A percentile compares a stretch with the other conserved stretches of the same genome.
Conservation (phyloP, 2,113 vertebrate genomes). For the Siniperca chuatsi region DNA sequence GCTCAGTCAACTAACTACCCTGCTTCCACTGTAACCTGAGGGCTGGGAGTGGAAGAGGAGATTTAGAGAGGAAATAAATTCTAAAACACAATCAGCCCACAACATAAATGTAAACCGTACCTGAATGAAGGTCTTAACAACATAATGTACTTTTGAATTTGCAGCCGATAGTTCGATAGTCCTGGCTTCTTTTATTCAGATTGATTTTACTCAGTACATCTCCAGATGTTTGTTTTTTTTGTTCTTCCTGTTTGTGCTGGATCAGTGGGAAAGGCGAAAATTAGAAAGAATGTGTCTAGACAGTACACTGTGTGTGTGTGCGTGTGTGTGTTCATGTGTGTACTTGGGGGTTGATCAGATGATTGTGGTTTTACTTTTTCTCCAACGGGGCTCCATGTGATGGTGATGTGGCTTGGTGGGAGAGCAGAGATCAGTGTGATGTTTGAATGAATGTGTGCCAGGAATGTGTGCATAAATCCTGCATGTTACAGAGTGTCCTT, state of each 20-base stretch:
- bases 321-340: conserved; percentile 28
- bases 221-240: conserved; percentile 24
- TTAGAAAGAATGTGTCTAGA: conserved; percentile 45
- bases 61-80: background rate
- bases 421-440: conserved; percentile 30
- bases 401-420: conserved; percentile 25
- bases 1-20: conserved; percentile 1
- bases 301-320: conserved; percentile 6
- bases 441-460: conserved; percentile 18
- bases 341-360: conserved; percentile 65
- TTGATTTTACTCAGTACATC: conserved; percentile 17
- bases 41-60: conserved; percentile 23
- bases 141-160: background rate
- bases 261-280: conserved; percentile 17
- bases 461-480: background rate
- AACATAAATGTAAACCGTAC: background rate
- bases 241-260: conserved; percentile 26
- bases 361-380: conserved; percentile 58
- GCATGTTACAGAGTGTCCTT: background rate
- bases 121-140: background rate
- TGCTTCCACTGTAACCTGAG: conserved; percentile 31
- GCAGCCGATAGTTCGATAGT: background rate
- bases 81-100: background rate
- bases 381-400: conserved; percentile 69
- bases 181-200: background rate